Evolutionary conservation across 2,113 vertebrate species (phyloP).

Genomic region (Pardalotus punctatus): DNA sequence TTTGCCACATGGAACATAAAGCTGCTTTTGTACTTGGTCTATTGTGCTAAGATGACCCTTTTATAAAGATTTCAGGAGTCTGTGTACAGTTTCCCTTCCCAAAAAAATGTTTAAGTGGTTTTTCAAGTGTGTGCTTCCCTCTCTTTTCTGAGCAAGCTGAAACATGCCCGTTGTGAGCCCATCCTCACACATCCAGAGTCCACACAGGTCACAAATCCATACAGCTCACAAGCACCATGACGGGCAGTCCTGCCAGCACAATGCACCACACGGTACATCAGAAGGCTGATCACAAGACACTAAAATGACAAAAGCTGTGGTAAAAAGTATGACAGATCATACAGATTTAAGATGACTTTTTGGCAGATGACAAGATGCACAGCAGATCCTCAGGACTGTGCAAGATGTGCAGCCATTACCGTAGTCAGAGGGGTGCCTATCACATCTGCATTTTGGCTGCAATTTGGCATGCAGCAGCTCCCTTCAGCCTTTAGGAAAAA

Average conservation of each 20-base stretch:
- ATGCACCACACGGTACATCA: fast-evolving
- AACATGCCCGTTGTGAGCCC: background rate
- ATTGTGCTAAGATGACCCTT: background rate
- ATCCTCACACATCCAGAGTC: background rate
- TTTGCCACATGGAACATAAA: background rate
- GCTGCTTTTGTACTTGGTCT: background rate
- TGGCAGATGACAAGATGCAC: background rate
- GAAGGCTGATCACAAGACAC: background rate
- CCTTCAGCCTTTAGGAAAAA: background rate
- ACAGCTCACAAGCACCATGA: fast-evolving
- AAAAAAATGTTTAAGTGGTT: background rate
- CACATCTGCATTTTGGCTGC: background rate
- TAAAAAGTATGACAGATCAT: background rate
- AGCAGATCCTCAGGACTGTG: background rate
- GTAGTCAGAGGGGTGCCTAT: background rate
- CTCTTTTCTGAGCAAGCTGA: background rate
- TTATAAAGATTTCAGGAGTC: background rate
- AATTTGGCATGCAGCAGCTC: background rate
- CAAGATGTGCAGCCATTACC: background rate
- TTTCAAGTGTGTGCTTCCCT: background rate
- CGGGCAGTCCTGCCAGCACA: background rate
- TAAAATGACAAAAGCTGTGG: background rate
- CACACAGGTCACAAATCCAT: background rate
- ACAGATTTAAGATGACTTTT: background rate
- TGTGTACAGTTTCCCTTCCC: background rate